Base-by-base conservation (phyloP, 1,140 invertebrate genomes). In the Andrena cerasifolii region DNA sequence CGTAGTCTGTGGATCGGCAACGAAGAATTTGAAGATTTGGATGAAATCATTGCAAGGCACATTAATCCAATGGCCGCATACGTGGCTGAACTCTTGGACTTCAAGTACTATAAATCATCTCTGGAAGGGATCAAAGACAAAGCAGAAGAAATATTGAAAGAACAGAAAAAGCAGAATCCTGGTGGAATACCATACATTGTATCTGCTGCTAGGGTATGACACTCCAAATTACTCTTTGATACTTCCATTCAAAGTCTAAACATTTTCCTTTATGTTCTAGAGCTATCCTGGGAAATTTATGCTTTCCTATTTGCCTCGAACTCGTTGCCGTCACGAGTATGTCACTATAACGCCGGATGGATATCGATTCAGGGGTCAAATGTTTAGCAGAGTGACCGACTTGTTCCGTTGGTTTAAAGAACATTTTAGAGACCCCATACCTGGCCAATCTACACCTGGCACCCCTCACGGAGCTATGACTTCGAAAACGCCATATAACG, bases 381-480 rank as follows among this genome's bases (percentile, higher is more conserved):
- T 96, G 86, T 99, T 99, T 91, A 95, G 96, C 70, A 96, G 96
- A 1, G 93, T 99, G 0, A 96, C 95, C 68, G 95, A 95, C 2
- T 89, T 99, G 10, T 95, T 99, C 81, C 95, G 96, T 65, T 99
- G 98, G 98, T 99, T 99, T 91, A 99, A 99, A 89, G 97, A 98
- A 91, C 98, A 99, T 89, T 99, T 98, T 93, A 93, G 97, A 62
- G 98, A 99, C 88, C 96, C 98, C 0, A 94, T 97, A 61, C 97
- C 97, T 14, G 94, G 95, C 1, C 90, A 92, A 59, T 92, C 92
- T 49, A 97, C 97, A 18, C 97, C 97, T 0, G 94, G 91, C 43
- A 96, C 96, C 24, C 96, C 96, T 0, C 93, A 95, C 53, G 93
- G 94, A 6, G 90, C 91, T 1, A 93, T 94, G 82, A 93, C 94